Evolutionary conservation across 2,797 vertebrate species (phyloP).

Genomic region (Saxicola maurus): DNA sequence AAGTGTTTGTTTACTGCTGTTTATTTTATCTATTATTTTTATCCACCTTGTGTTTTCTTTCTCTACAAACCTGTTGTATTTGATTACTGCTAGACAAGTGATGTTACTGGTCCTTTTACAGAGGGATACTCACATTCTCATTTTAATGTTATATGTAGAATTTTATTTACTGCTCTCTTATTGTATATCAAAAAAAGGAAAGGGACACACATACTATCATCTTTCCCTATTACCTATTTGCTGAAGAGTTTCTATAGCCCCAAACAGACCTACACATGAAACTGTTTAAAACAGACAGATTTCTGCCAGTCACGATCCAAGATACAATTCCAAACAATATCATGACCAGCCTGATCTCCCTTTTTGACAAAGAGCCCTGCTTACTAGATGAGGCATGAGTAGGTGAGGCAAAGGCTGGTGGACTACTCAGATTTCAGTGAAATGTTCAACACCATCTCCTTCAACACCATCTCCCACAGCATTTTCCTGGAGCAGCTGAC

Average conservation of each 20-base stretch:
- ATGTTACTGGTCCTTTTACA: background rate
- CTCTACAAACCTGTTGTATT: background rate
- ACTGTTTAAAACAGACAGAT: background rate
- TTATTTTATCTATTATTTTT: background rate
- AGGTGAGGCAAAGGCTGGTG: background rate
- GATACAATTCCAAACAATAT: background rate
- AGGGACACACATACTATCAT: background rate
- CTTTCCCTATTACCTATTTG: background rate
- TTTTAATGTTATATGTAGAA: background rate
- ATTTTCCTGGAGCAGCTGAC: background rate
- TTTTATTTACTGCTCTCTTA: background rate
- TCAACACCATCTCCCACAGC: background rate
- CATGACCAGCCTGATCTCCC: background rate
- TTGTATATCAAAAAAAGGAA: background rate
- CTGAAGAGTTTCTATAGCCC: background rate
- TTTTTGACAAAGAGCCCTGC: background rate
- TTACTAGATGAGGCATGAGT: background rate
- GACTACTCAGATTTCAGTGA: background rate
- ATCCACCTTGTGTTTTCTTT: fast-evolving
- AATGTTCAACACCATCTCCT: background rate
- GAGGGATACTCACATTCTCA: background rate
- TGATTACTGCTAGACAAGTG: background rate
- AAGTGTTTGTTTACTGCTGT: background rate
- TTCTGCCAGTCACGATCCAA: background rate
- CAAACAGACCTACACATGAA: background rate